phyloP scores from a whole-genome alignment of 2,113 vertebrate species.

The Burhinus oedicnemus region DNA sequence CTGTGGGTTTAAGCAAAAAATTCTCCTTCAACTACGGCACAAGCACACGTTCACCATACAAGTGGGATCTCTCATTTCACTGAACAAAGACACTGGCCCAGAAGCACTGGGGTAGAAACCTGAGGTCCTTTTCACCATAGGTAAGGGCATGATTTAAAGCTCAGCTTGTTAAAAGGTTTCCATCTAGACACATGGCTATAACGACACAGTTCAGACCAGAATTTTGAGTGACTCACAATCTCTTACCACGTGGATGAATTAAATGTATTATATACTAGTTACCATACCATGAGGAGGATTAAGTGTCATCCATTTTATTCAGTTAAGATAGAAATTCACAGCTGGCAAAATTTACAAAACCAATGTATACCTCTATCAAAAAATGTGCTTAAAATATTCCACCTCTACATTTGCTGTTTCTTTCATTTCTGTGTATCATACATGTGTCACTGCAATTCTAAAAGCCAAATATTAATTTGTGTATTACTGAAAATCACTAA shows the following conservation, averaged over 20 bases:
- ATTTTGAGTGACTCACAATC: neutral
- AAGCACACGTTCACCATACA: fast-evolving
- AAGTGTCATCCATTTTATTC: neutral
- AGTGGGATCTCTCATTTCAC: neutral
- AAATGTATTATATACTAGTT: neutral
- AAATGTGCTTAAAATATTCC: neutral
- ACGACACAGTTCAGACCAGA: neutral
- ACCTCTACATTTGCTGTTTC: neutral
- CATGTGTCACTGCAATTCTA: neutral
- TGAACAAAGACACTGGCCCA: neutral
- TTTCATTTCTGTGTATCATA: neutral
- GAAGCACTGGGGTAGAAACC: neutral
- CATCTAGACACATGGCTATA: neutral
- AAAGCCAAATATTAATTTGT: neutral
- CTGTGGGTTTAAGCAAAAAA: conserved; percentile 10
- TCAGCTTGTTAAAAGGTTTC: neutral
- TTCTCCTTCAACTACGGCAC: neutral
- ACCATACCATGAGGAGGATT: neutral
- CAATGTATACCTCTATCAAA: fast-evolving
- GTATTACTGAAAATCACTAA: neutral
- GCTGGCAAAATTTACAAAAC: neutral
- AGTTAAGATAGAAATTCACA: neutral
- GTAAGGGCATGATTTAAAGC: neutral
- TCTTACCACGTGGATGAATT: neutral
- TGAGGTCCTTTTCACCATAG: neutral